Conservation (phyloP, 23 tunicate species). For the Styela plicata region DNA sequence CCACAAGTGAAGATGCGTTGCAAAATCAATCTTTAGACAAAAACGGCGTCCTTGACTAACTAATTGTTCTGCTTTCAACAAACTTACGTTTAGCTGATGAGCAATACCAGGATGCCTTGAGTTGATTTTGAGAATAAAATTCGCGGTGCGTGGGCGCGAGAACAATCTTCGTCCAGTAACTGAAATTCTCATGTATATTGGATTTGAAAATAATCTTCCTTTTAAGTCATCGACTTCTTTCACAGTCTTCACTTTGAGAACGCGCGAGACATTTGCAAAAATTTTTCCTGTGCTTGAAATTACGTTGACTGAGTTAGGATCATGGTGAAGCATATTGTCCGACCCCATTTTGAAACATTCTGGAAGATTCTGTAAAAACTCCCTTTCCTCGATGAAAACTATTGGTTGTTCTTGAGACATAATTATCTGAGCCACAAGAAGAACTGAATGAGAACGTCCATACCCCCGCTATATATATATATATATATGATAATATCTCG, state of each 20-base stretch:
- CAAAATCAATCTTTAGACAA: neutral
- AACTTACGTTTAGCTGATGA: neutral
- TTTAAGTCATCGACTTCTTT: neutral
- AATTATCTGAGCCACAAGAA: no score
- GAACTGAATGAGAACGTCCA: no score
- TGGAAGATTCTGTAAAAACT: neutral
- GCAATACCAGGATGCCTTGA: neutral
- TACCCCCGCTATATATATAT: no score
- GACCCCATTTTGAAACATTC: neutral
- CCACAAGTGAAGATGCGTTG: neutral
- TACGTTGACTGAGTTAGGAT: neutral
- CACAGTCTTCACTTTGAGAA: neutral
- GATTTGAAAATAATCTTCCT: neutral
- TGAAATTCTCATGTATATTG: neutral
- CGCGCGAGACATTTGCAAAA: neutral
- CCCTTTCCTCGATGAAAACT: neutral
- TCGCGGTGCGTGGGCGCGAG: neutral
- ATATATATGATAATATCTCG: no score
- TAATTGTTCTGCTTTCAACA: neutral
- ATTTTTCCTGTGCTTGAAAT: neutral
- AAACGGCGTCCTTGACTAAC: neutral
- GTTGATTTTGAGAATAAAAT: neutral
- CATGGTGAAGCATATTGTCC: neutral
- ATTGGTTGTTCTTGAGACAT: neutral
- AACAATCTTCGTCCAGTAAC: neutral